A percentile compares a stretch with the other conserved stretches of the same genome.
Evolutionary conservation across 2,888 invertebrate species (phyloP).

Genomic region (Macrophya alboannulata): DNA sequence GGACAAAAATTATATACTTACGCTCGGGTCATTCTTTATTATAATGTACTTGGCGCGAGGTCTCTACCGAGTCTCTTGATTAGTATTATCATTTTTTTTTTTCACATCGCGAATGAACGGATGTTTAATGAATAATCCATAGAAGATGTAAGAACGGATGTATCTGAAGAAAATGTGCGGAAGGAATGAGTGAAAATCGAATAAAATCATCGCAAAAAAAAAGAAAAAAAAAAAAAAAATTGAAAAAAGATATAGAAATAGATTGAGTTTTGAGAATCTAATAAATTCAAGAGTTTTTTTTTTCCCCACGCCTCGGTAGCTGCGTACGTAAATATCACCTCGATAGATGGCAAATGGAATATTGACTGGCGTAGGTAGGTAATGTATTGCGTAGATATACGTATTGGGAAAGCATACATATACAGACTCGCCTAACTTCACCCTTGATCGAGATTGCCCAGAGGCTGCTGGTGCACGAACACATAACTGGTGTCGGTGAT

Average conservation of each 20-base stretch:
- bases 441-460: conserved; percentile 37
- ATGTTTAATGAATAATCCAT: not conserved
- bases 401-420: conserved; percentile 1
- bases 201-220: not conserved
- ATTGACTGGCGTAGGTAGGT: conserved; percentile 24
- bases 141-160: not conserved
- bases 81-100: too few species aligned
- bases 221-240: not conserved
- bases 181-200: not conserved
- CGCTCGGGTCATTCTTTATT: not conserved
- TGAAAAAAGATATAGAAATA: not conserved
- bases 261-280: not conserved
- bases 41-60: too few species aligned
- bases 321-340: conserved; percentile 26
- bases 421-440: conserved; percentile 14
- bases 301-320: too few species aligned
- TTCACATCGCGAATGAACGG: not conserved
- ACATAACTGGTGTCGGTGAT: conserved; percentile 19
- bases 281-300: conserved; percentile 17
- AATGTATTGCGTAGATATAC: conserved; percentile 31
- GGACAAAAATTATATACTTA: not conserved
- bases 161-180: not conserved
- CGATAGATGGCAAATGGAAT: conserved; percentile 36
- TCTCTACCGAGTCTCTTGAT: too few species aligned
- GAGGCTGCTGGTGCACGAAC: not conserved